Evolutionary conservation across 2,113 vertebrate genomes (phyloP), one percentile per base, ranked within the genome.

Genomic region (Hyaena hyaena): DNA sequence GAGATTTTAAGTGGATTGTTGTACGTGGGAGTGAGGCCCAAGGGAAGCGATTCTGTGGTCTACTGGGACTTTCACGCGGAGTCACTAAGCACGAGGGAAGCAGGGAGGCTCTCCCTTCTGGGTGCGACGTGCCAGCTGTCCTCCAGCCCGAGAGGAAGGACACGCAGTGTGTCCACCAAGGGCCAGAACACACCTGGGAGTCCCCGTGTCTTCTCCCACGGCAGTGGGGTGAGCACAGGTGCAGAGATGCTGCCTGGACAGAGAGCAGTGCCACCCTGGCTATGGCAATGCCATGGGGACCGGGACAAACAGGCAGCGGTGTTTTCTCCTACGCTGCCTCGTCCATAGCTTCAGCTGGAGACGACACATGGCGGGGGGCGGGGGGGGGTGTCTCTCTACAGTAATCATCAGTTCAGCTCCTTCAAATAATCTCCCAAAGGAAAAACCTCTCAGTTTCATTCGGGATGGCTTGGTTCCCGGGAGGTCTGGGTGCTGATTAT

Each of bases 291-390:
- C 45, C 86, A 53, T 76, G 63, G n/a, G 24, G 50, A 88, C 0
- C 0, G 92, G 10, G 28, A 88, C 24, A 0, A 26, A 1, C 2
- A 43, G 0, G 1, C 2, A 24, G 11, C 68, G 63, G 15, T 2
- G 3, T 14, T 92, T n/a, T 66, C 66, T 69, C 74, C 9, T 68
- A 2, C 6, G 58, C 17, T 23, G 66, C 69, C 65, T 79, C 58
- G 0, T 31, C 2, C 81, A 7, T 11, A 11, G 66, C 53, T 45
- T 55, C 31, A 26, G 58, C 69, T 17, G 23, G 24, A 86, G 86
- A 66, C 15, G 24, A 17, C 15, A 7, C 0, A 39, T 39, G 39
- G 39, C 39, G 39, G 3, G 39, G 39, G 39, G 39, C 39, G 39
- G 39, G 39, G 39, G 23, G 21, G 43, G 71, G n/a, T 11, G 21